Percentiles rank a stretch among this genome's conserved stretches.
Evolutionary conservation across 1,140 invertebrate genomes (phyloP).

Genomic region (Drosophila pseudoananassae): DNA sequence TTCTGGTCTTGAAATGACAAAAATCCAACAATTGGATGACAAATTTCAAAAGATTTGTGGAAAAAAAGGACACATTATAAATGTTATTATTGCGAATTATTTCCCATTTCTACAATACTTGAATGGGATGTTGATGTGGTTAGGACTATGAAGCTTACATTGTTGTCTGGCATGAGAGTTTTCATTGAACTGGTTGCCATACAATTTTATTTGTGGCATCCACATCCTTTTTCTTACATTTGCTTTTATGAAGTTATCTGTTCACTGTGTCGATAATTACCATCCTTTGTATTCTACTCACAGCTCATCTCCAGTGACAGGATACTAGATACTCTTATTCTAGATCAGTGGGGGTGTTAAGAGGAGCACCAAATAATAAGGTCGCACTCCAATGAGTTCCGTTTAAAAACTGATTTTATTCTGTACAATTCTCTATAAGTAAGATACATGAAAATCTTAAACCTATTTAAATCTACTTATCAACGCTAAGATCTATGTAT

Average conservation of each 20-base stretch:
- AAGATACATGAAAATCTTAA: no score
- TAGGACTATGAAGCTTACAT: slow-evolving; percentile 3
- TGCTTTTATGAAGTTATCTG: slow-evolving; percentile 13
- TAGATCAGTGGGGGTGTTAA: no score
- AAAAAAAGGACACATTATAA: slow-evolving; percentile 22
- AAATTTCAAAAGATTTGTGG: neutral
- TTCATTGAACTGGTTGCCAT: slow-evolving; percentile 31
- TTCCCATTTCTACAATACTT: slow-evolving; percentile 20
- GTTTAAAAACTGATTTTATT: no score
- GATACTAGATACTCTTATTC: no score
- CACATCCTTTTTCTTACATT: slow-evolving; percentile 1
- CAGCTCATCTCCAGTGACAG: neutral
- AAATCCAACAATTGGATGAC: slow-evolving; percentile 13
- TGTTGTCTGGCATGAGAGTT: slow-evolving; percentile 23
- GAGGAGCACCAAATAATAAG: no score
- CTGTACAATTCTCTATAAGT: no score
- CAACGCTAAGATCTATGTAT: no score
- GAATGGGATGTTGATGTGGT: slow-evolving; percentile 40
- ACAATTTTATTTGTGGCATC: slow-evolving; percentile 50
- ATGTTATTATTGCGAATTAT: slow-evolving; percentile 32
- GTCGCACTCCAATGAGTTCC: no score
- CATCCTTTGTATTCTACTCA: slow-evolving; percentile 27
- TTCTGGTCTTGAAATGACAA: slow-evolving; percentile 5
- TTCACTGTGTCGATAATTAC: slow-evolving; percentile 48
- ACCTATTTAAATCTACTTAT: no score